Evolutionary conservation across 1,140 invertebrate genomes (phyloP).

Genomic region (Thaumatotibia leucotreta): DNA sequence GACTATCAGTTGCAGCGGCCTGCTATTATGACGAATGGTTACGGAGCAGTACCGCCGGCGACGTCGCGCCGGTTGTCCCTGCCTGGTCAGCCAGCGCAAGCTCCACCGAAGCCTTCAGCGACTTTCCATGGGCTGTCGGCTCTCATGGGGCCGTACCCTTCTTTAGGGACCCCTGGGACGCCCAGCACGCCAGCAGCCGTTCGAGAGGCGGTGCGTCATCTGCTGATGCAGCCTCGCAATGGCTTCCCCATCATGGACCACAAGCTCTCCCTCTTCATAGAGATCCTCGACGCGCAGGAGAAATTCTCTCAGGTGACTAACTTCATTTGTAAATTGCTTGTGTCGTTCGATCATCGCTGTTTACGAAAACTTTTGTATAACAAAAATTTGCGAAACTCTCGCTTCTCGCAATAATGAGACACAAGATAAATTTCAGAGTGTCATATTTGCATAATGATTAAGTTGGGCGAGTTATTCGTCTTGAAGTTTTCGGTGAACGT

Average conservation of each 20-base stretch:
- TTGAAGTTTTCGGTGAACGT: background rate
- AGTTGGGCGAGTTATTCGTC: background rate
- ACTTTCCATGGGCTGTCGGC: slow-evolving; percentile 80
- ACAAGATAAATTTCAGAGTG: slow-evolving; percentile 4
- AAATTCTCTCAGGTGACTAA: slow-evolving; percentile 84
- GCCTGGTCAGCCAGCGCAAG: slow-evolving; percentile 57
- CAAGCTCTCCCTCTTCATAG: slow-evolving; percentile 86
- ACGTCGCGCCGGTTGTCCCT: slow-evolving; percentile 55
- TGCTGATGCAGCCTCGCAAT: slow-evolving; percentile 81
- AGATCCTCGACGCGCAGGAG: slow-evolving; percentile 88
- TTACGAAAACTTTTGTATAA: slow-evolving; percentile 1
- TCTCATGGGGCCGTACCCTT: slow-evolving; percentile 40
- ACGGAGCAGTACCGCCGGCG: slow-evolving; percentile 64
- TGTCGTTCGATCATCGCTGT: slow-evolving; percentile 4
- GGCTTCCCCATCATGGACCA: slow-evolving; percentile 86
- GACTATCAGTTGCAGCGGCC: slow-evolving; percentile 79
- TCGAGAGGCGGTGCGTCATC: slow-evolving; percentile 81
- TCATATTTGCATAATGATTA: slow-evolving; percentile 7
- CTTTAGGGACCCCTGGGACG: slow-evolving; percentile 65
- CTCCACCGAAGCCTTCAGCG: slow-evolving; percentile 77
- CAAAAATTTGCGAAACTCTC: background rate
- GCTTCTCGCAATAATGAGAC: background rate
- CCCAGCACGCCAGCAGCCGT: slow-evolving; percentile 77
- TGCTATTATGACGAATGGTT: slow-evolving; percentile 67
- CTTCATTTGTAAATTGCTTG: slow-evolving; percentile 5